phyloP scores from a whole-genome alignment of 2,888 invertebrate species.

The Lepidonotus clava region DNA sequence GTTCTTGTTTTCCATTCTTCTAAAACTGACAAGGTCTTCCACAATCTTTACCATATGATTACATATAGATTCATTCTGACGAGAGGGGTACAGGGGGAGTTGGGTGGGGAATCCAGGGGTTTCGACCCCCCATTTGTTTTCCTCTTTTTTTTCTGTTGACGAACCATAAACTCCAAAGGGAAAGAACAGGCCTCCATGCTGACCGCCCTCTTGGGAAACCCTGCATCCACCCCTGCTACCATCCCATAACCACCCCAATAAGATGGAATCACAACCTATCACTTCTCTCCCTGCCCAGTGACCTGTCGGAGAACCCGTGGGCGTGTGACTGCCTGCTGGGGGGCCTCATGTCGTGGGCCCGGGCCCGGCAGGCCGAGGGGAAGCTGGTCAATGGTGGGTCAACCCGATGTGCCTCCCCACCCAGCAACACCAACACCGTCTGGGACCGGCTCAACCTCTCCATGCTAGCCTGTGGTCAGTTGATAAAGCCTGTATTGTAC shows the following conservation, averaged over 20 bases:
- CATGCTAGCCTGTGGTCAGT: not conserved
- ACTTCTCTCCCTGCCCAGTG: not conserved
- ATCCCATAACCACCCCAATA: not conserved
- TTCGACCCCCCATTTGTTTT: no score
- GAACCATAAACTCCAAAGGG: no score
- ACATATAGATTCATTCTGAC: no score
- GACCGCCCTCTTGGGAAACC: no score
- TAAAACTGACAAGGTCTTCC: no score
- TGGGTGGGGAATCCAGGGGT: no score
- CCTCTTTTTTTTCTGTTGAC: no score
- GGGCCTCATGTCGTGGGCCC: not conserved
- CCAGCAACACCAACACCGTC: not conserved
- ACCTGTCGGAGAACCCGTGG: conserved; percentile 35
- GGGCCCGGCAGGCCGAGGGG: not conserved
- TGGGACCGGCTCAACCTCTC: not conserved
- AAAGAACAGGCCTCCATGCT: no score
- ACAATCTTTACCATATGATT: no score
- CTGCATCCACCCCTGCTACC: not conserved
- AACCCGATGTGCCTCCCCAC: not conserved
- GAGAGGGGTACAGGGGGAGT: no score
- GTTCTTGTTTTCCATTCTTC: no score
- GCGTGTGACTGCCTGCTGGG: not conserved
- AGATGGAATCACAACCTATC: not conserved
- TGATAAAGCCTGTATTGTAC: not conserved
- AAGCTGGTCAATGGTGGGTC: not conserved